Evolutionary conservation across 1,140 invertebrate genomes (phyloP).

Genomic region (Drosophila paulistorum): DNA sequence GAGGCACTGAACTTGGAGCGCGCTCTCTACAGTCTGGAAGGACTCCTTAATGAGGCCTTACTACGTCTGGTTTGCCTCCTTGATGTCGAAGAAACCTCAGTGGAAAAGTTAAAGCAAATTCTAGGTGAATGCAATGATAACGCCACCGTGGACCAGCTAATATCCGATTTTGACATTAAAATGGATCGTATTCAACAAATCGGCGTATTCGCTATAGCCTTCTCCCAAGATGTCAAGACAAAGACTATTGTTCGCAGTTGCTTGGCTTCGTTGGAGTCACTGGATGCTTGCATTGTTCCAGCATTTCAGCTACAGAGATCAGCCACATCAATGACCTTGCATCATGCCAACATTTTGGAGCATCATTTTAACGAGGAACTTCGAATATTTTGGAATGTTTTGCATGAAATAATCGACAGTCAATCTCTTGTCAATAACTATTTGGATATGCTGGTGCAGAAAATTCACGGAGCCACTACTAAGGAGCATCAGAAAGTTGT

Average conservation of each 20-base stretch:
- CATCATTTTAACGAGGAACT: conserved; percentile 74
- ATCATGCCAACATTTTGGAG: conserved; percentile 61
- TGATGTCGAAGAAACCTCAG: conserved; percentile 54
- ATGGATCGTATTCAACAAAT: conserved; percentile 75
- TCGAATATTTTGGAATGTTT: conserved; percentile 56
- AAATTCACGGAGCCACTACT: conserved; percentile 17
- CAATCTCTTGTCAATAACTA: conserved; percentile 62
- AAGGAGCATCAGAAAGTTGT: conserved; percentile 39
- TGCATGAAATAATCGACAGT: conserved; percentile 76
- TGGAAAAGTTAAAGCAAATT: conserved; percentile 39
- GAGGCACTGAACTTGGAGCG: conserved; percentile 65
- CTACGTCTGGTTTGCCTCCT: conserved; percentile 58
- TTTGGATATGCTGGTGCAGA: conserved; percentile 54
- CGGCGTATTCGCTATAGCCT: conserved; percentile 75
- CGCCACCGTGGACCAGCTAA: conserved; percentile 41
- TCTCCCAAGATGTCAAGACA: conserved; percentile 65
- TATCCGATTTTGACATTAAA: conserved; percentile 66
- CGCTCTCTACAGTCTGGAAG: conserved; percentile 62
- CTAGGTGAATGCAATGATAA: conserved; percentile 23
- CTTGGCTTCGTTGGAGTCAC: conserved; percentile 70
- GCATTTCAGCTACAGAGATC: conserved; percentile 52
- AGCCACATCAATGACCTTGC: not conserved
- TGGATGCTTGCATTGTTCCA: conserved; percentile 70
- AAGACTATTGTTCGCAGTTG: conserved; percentile 72
- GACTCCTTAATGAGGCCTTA: conserved; percentile 68